Base-by-base conservation (phyloP, 2,888 invertebrate genomes). In the Hypolimnas misippus region DNA sequence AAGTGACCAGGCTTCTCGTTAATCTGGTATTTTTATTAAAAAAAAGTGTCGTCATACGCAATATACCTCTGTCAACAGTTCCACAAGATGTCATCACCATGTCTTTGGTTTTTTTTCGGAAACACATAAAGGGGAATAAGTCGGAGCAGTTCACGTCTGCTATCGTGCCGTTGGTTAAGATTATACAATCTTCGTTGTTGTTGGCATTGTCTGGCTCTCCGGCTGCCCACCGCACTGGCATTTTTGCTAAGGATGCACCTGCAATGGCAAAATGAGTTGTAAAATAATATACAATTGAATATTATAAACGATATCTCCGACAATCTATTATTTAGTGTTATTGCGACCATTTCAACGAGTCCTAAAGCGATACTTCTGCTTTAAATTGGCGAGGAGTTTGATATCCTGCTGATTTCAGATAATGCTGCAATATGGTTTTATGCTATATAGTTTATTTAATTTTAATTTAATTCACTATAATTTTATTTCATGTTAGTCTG, bases 81-180 rank as follows among this genome's bases (percentile, higher is more conserved):
- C 71, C n/a, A n/a, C n/a, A n/a, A n/a, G n/a, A n/a, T n/a, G n/a
- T n/a, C n/a, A n/a, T n/a, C n/a, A n/a, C n/a, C 74, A 59, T 14
- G 4, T 38, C 44, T 0, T 10, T 19, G 1, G 59, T 66, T 1
- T 42, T 59, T 50, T 60, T 62, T 44, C 65, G 68, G 57, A 63
- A 73, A 49, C 73, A 73, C 16, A 70, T 38, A 40, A 66, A 71
- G 0, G 73, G 70, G 17, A 58, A 65, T 8, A 64, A 40, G 2
- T 68, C 66, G 0, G 61, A 44, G 44, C 73, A 73, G 40, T 60
- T 57, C 2, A 73, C 70, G 29, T 70, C 71, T 0, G 62, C 67
- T 33, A 67, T 55, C 2, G 42, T 59, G 7, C 67, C 68, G 42
- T 29, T 16, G 19, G 56, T 63, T 4, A 46, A 25, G 1, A 55